Evolutionary conservation across 2,797 vertebrate genomes (phyloP), one percentile per base, ranked within the genome.

Genomic region (Anableps anableps): DNA sequence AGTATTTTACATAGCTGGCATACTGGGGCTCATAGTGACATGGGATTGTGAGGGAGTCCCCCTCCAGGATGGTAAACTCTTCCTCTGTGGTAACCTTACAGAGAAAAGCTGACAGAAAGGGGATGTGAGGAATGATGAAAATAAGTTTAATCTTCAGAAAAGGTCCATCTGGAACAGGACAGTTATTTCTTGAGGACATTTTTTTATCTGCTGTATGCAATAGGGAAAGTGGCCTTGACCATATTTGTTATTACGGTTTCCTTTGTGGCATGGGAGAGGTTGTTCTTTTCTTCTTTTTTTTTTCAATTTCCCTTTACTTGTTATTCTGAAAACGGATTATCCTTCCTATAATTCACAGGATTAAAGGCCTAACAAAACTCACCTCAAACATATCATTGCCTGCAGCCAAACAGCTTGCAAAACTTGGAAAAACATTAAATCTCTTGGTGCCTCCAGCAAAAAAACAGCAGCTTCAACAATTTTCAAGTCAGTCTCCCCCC

Each of bases 21-120:
- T 95, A 95, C 88, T 95, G 91, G 6, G 94, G 92, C 74, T 91
- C 91, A 2, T 96, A 96, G 73, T 89, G 89, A 72, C 95, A 96
- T 0, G 95, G 93, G 66, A 96, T 23, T 0, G 68, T 91, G 76
- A 96, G 48, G 8, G 92, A 85, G 1, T 80, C 70, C 21, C 95
- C 95, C 81, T 95, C 95, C 77, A 95, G 86, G 41, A 94, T 85
- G 0, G 73, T 0, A 19, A 81, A 55, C 72, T 94, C 87, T 6
- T 51, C 36, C 11, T 66, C 50, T 0, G 92, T 93, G 41, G 83
- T 94, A 11, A 95, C 85, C 38, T 48, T 64, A 64, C 93, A 90
- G 45, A 80, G 53, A 76, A 88, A 43, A 29, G n/a, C 94, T 95
- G 85, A 51, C 9, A 80, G 31, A 85, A 53, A 83, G 70, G 5